Evolutionary conservation across 2,888 invertebrate genomes (phyloP).

Genomic region (Drosophila percnosoma): DNA sequence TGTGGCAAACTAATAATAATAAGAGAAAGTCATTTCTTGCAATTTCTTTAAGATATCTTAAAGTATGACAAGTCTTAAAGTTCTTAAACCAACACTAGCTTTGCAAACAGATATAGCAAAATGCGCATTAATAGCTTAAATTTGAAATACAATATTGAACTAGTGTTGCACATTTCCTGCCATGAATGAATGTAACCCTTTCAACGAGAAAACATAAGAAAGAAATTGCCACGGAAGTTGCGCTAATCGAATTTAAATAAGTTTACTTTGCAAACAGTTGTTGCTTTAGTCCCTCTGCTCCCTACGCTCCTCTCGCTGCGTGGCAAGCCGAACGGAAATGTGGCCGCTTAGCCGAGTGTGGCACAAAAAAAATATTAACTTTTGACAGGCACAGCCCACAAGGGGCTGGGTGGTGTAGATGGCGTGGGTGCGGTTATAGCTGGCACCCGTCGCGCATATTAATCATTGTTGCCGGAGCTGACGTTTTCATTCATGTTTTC

Average conservation of each 20-base stretch:
- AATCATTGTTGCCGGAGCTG: slow-evolving; percentile 60
- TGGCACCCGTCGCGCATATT: slow-evolving; percentile 68
- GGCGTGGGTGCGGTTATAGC: not conserved
- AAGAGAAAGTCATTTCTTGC: not conserved
- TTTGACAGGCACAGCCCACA: slow-evolving; percentile 49
- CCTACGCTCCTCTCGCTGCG: not conserved
- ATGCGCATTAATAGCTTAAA: not conserved
- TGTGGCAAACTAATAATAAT: not conserved
- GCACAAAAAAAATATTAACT: slow-evolving; percentile 65
- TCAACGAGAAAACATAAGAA: not conserved
- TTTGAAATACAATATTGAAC: not conserved
- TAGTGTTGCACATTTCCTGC: not conserved
- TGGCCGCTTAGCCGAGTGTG: slow-evolving; percentile 35
- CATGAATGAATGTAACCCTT: slow-evolving; percentile 1
- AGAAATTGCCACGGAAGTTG: slow-evolving; percentile 60
- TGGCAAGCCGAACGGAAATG: slow-evolving; percentile 59
- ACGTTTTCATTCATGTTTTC: slow-evolving; percentile 28
- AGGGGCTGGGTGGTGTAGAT: not conserved
- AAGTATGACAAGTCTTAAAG: not conserved
- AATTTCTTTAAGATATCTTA: not conserved
- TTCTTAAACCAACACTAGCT: too few species aligned
- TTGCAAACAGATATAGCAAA: not conserved
- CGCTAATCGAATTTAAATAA: slow-evolving; percentile 80
- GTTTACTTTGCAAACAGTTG: slow-evolving; percentile 75
- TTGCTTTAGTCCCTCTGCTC: slow-evolving; percentile 41